These are phyloP conservation scores for Aurelia coerulea DNA, from an alignment of 30 jellyfish, hydroid and myxozoan genomes.

Conservation along the genomic window DNA sequence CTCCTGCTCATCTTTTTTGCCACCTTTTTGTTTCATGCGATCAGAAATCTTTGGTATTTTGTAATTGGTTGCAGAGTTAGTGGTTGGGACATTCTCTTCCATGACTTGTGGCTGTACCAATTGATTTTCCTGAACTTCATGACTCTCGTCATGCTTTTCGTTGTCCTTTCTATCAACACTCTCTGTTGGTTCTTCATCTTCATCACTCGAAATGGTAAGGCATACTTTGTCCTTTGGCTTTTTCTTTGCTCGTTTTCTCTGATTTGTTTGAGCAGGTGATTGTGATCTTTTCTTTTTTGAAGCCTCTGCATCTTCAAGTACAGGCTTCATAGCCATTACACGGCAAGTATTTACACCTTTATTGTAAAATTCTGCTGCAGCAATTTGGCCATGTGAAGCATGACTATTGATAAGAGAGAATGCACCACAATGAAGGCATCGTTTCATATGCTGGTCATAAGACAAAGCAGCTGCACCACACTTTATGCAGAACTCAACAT, in stretches of 20 bases:
- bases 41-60: conserved; percentile 47
- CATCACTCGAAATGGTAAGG: conserved; percentile 89
- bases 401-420: background rate
- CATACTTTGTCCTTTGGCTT: conserved; percentile 53
- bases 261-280: background rate
- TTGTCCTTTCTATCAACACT: too few relatives aligned
- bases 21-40: conserved; percentile 81
- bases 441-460: background rate
- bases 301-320: background rate
- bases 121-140: too few relatives aligned
- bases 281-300: background rate
- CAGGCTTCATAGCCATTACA: too few relatives aligned
- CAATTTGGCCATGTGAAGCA: background rate
- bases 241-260: conserved; percentile 30
- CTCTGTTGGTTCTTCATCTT: conserved; percentile 12
- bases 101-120: too few relatives aligned
- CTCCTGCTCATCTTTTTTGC: background rate
- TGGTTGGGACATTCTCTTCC: background rate
- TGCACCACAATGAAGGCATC: conserved; percentile 28
- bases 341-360: background rate
- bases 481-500: background rate
- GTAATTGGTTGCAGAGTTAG: background rate
- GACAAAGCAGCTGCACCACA: conserved; percentile 15
- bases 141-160: too few relatives aligned
- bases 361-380: background rate